Conservation (phyloP, 2,797 vertebrate genomes). For the Phyllotis vaccarum region DNA sequence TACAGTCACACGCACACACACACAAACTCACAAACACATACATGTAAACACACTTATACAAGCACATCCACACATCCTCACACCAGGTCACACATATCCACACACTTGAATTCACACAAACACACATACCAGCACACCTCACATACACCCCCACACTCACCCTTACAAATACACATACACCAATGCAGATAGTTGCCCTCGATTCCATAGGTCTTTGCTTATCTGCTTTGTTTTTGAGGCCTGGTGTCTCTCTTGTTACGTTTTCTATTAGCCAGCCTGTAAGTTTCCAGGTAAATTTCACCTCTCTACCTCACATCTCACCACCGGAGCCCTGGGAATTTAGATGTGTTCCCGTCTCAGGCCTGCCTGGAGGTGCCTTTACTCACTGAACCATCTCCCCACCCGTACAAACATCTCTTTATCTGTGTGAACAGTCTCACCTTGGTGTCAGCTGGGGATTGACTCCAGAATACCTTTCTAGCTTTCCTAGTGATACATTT, state of each 20-base stretch:
- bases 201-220: neutral
- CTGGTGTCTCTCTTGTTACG: neutral
- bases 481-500: neutral
- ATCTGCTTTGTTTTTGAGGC: neutral
- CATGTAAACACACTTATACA: neutral
- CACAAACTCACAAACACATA: neutral
- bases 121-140: neutral
- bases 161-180: neutral
- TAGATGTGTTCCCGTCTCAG: too few relatives aligned
- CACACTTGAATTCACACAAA: neutral
- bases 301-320: neutral
- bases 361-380: neutral
- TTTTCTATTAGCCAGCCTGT: neutral
- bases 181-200: too few relatives aligned
- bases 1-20: neutral
- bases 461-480: neutral
- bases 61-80: neutral
- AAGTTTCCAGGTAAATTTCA: neutral
- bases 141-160: neutral
- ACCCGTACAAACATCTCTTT: neutral
- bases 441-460: neutral
- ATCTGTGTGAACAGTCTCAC: neutral
- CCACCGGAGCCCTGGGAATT: neutral
- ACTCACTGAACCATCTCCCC: neutral
- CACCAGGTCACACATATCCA: neutral